These are phyloP conservation scores for Cataglyphis cursor DNA, from an alignment of 2,888 invertebrate genomes.

Conservation along the genomic window DNA sequence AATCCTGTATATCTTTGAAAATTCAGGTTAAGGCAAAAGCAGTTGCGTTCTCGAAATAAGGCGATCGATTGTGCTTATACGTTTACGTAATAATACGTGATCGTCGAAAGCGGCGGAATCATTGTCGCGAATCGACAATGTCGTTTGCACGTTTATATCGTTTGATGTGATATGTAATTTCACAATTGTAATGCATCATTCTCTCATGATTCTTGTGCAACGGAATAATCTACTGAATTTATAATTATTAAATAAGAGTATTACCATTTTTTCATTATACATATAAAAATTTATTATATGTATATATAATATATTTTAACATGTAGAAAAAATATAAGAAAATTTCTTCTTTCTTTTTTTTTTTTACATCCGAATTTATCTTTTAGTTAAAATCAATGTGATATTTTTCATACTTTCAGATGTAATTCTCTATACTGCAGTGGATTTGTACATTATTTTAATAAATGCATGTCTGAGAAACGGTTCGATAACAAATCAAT, in stretches of 20 bases:
- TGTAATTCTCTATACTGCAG: background rate
- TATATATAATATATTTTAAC: background rate
- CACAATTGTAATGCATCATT: background rate
- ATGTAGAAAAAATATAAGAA: background rate
- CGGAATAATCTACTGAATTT: background rate
- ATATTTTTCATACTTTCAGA: slow-evolving; percentile 41
- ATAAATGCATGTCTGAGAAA: background rate
- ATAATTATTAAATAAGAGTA: background rate
- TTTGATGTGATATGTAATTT: slow-evolving; percentile 14
- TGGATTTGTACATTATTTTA: background rate
- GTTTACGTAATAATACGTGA: slow-evolving; percentile 46
- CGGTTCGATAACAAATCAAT: background rate
- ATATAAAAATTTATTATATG: background rate
- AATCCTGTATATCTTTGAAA: slow-evolving; percentile 12
- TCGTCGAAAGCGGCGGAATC: slow-evolving; percentile 1
- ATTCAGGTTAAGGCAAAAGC: slow-evolving; percentile 59
- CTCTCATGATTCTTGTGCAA: background rate
- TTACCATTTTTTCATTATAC: background rate
- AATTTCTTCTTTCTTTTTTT: background rate
- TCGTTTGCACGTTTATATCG: background rate
- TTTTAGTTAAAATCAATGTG: background rate
- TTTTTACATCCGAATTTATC: background rate
- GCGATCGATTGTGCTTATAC: background rate
- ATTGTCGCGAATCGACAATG: slow-evolving; percentile 26
- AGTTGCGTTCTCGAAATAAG: slow-evolving; percentile 7